phyloP scores from a whole-genome alignment of 2,113 vertebrate genomes.

The Embiotoca jacksoni region DNA sequence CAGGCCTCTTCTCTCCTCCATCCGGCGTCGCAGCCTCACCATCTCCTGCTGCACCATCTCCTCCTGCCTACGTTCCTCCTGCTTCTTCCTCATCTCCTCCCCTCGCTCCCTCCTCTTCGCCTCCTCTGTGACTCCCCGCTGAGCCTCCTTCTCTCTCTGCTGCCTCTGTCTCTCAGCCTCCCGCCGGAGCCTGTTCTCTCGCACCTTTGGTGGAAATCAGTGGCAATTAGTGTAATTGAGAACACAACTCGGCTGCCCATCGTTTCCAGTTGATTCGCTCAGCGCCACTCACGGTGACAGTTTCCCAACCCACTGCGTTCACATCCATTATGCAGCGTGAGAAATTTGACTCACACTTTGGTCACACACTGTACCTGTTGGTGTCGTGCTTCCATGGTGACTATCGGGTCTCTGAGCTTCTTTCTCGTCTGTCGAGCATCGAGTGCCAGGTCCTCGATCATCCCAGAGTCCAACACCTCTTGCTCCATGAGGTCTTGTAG shows the following conservation, averaged over 20 bases:
- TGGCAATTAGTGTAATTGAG: slow-evolving; percentile 21
- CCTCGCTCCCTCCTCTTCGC: slow-evolving; percentile 83
- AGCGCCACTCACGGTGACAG: background rate
- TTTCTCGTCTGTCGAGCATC: slow-evolving; percentile 79
- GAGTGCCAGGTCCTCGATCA: slow-evolving; percentile 82
- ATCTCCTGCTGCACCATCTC: slow-evolving; percentile 89
- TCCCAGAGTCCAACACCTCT: slow-evolving; percentile 83
- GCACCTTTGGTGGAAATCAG: slow-evolving; percentile 83
- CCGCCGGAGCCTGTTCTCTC: slow-evolving; percentile 86
- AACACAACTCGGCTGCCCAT: background rate
- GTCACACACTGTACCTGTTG: slow-evolving; percentile 86
- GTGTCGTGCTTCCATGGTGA: slow-evolving; percentile 94
- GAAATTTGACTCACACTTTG: background rate
- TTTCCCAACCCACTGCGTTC: background rate
- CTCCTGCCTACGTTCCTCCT: slow-evolving; percentile 86
- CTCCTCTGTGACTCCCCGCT: slow-evolving; percentile 80
- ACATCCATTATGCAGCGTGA: background rate
- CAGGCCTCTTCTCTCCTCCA: slow-evolving; percentile 84
- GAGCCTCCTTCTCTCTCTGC: slow-evolving; percentile 81
- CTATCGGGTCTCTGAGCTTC: slow-evolving; percentile 81
- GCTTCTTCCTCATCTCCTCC: slow-evolving; percentile 83
- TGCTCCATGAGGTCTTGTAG: slow-evolving; percentile 90
- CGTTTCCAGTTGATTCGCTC: background rate
- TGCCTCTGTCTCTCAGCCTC: slow-evolving; percentile 84
- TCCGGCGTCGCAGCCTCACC: slow-evolving; percentile 88